Conservation (phyloP, 2,113 vertebrate genomes). For the Oreochromis aureus region DNA sequence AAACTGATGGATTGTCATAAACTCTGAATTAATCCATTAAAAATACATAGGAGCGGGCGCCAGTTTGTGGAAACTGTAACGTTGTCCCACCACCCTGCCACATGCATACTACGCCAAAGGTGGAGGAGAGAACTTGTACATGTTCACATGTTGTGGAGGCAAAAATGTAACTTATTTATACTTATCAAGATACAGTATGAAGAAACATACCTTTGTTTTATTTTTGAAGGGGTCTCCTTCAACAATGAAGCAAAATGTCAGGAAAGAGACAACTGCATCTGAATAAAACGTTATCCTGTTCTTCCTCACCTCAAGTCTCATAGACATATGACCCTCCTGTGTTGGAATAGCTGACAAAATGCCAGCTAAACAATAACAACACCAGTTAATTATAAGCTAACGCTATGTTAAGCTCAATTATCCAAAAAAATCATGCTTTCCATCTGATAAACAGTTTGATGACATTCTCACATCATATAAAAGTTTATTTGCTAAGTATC, state of each 20-base stretch:
- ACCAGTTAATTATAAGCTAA: not conserved
- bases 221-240: not conserved
- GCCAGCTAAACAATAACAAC: not conserved
- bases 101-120: not conserved
- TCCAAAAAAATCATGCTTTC: not conserved
- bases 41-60: not conserved
- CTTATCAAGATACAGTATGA: not conserved
- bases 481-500: not conserved
- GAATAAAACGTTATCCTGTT: accelerated
- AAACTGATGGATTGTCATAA: not conserved
- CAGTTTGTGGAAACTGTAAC: not conserved
- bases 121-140: not conserved
- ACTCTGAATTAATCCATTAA: not conserved
- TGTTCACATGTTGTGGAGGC: not conserved
- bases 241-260: not conserved
- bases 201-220: not conserved
- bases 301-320: not conserved
- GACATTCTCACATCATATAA: not conserved
- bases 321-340: not conserved
- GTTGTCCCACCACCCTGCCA: not conserved
- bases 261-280: not conserved
- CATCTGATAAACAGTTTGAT: not conserved
- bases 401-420: accelerated
- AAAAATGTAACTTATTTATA: not conserved
- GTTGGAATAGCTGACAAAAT: not conserved